phyloP scores from a whole-genome alignment of 2,113 vertebrate genomes.

The Chloropsis cyanopogon region DNA sequence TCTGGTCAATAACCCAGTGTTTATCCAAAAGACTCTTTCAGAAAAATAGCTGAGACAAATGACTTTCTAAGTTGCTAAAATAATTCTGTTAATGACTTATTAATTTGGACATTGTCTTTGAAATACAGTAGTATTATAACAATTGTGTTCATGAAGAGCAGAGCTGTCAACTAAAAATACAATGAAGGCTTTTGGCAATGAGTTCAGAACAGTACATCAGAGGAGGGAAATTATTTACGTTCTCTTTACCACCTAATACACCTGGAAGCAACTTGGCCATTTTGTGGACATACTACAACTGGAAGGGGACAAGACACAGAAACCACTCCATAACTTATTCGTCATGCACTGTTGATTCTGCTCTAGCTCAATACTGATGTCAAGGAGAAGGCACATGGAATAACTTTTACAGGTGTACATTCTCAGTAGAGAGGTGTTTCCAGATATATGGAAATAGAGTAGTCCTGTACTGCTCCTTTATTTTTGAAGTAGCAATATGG shows the following conservation, averaged over 20 bases:
- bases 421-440: neutral
- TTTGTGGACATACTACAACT: neutral
- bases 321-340: neutral
- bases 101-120: neutral
- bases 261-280: neutral
- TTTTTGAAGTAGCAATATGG: neutral
- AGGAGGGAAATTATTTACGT: neutral
- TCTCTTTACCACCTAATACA: neutral
- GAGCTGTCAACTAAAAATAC: neutral
- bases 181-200: neutral
- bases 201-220: neutral
- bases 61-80: neutral
- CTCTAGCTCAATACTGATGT: neutral
- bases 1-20: neutral
- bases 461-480: neutral
- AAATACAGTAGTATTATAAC: neutral
- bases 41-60: neutral
- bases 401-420: neutral
- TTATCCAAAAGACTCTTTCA: neutral
- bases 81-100: neutral
- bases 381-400: neutral
- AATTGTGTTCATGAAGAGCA: neutral
- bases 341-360: neutral
- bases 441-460: neutral
- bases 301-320: neutral